Evolutionary conservation across 2,797 vertebrate genomes (phyloP), one percentile per base, ranked within the genome.

Genomic region (Sphaeramia orbicularis): DNA sequence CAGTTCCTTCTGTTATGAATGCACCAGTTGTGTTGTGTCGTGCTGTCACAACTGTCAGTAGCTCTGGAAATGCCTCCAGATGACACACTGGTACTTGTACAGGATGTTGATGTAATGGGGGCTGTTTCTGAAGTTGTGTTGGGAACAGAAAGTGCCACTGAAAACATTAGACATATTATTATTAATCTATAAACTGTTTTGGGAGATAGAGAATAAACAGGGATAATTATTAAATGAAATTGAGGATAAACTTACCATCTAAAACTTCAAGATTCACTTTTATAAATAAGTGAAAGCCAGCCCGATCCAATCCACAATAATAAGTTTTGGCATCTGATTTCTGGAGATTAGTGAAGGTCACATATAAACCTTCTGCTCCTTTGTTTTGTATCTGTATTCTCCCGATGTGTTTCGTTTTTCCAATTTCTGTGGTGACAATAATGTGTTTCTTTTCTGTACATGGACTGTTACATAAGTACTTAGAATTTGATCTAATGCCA

Each of bases 261-360:
- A 0, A 7, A 37, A 84, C 58, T 8, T 15, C 1, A 47, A 86
- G 64, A 24, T 45, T 35, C 2, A 81, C 57, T n/a, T 48, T 0
- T 55, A 64, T 30, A 1, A 0, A 0, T 45, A 0, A 0, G 65
- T 86, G 73, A 0, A 0, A 0, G 1, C 0, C 1, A 6, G 0
- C 0, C 36, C 4, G 69, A 0, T 78, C 37, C 10, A 49, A 3
- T 72, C 64, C 63, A 70, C 70, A 86, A 7, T 56, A 1, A 56
- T 72, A 74, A 40, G 1, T 63, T 2, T 38, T 12, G 2, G 60
- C 30, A 32, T 83, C 78, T 37, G 50, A 58, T 40, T 11, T 54
- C 53, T 74, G 24, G 10, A 76, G 72, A 55, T 74, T 15, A 18
- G 0, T 43, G 38, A 83, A 70, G 40, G 72, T 86, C 41, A 86